These are phyloP conservation scores for Thalassoma bifasciatum DNA, from an alignment of 2,113 vertebrate genomes.

Conservation along the genomic window DNA sequence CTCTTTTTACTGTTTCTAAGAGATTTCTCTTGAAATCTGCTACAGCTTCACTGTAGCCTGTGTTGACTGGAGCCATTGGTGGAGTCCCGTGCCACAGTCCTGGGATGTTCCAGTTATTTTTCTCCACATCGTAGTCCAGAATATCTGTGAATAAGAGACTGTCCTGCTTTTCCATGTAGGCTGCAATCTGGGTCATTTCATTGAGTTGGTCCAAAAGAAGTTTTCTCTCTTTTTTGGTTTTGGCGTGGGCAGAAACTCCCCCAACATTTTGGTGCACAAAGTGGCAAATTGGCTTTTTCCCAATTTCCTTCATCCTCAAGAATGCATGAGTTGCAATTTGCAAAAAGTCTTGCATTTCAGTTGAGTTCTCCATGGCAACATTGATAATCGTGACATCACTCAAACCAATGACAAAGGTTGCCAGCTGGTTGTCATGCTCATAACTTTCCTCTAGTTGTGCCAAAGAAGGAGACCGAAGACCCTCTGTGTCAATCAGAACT, in stretches of 20 bases:
- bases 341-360: conserved; percentile 71
- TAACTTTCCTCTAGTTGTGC: conserved; percentile 56
- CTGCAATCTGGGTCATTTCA: conserved; percentile 72
- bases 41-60: conserved; percentile 73
- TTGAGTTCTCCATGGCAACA: conserved; percentile 63
- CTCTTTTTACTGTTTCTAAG: conserved; percentile 29
- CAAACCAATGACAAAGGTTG: conserved; percentile 84
- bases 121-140: conserved; percentile 63
- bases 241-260: conserved; percentile 70
- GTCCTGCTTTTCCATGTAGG: conserved; percentile 73
- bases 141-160: conserved; percentile 68
- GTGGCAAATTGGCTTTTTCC: conserved; percentile 80
- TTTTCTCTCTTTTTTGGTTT: conserved; percentile 69
- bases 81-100: conserved; percentile 79
- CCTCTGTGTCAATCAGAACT: conserved; percentile 74
- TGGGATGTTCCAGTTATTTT: conserved; percentile 77
- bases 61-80: conserved; percentile 79
- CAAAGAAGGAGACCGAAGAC: conserved; percentile 61
- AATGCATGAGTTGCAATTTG: conserved; percentile 71
- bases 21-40: conserved; percentile 68
- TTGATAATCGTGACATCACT: conserved; percentile 83
- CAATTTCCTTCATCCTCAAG: conserved; percentile 72
- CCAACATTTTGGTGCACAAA: conserved; percentile 84
- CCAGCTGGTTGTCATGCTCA: conserved; percentile 82
- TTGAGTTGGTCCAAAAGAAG: conserved; percentile 73